Base-by-base conservation (phyloP, 2,113 vertebrate genomes). In the Anoura caudifer region DNA sequence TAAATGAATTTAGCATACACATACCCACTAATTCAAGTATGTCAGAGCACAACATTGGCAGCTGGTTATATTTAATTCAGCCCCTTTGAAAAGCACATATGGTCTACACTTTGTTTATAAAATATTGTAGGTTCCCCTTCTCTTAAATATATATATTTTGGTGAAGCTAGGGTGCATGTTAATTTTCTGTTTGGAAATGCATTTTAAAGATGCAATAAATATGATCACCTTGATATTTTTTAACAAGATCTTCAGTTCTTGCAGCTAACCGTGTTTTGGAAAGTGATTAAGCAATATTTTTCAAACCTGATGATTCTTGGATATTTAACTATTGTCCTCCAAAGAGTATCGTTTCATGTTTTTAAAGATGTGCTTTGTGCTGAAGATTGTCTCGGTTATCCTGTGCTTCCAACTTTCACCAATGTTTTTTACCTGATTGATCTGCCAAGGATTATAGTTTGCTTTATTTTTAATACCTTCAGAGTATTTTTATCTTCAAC, bases 1-100 rank as follows among this genome's bases (percentile, higher is more conserved):
- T 98, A 98, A 99, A 98, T 98, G 97, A 98, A 98, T 98, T 98
- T 98, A 98, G 98, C 98, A 98, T 98, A 98, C 97, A 98, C 97
- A 97, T 97, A 82, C 95, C 92, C 98, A 98, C 96, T 98, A 98
- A 98, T 93, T 98, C 97, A 97, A 98, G 96, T 98, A 97, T 98
- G 97, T 98, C 98, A 98, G 98, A 98, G 98, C 98, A 98, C 98
- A 99, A 98, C 98, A 97, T 97, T 98, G 98, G 97, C 98, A 98
- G 97, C 98, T 97, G 96, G 95, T 97, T 97, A 92, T 95, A 98
- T 95, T 97, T 96, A 98, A 93, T 95, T 84, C 91, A 96, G 96
- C 97, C 98, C 98, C 97, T 97, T 92, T 93, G 97, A 98, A 97
- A 98, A 98, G 94, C 45, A 24, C 98, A 97, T 95, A 43, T 85